phyloP scores from a whole-genome alignment of 2,888 invertebrate genomes.

The Serrognathus titanus region DNA sequence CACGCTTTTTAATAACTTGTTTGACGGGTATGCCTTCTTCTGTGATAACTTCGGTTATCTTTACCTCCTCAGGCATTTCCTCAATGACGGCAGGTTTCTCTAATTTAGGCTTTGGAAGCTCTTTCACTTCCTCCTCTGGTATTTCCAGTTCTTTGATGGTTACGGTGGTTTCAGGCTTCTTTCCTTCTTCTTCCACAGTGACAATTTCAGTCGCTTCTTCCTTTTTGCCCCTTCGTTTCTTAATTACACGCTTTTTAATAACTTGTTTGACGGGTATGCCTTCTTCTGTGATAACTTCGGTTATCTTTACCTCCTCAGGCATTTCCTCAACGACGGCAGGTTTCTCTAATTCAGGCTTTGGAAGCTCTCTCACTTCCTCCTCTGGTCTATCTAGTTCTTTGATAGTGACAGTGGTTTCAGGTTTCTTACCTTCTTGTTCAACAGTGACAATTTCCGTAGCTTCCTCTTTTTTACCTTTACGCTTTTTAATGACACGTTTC shows the following conservation, averaged over 20 bases:
- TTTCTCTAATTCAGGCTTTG: conserved; percentile 2
- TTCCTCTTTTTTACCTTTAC: conserved; percentile 40
- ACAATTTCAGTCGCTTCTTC: conserved; percentile 50
- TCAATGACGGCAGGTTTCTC: conserved; percentile 16
- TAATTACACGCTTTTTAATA: conserved; percentile 33
- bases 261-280: conserved; percentile 33
- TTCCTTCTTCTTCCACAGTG: conserved; percentile 33
- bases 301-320: conserved; percentile 31
- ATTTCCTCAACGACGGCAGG: conserved; percentile 28
- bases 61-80: conserved; percentile 26
- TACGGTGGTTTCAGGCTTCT: conserved; percentile 19
- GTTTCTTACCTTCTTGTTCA: conserved; percentile 34
- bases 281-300: conserved; percentile 38
- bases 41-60: conserved; percentile 33
- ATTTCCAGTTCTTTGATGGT: no score
- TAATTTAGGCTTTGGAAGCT: conserved; percentile 16
- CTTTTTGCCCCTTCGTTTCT: conserved; percentile 30
- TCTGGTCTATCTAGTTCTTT: conserved; percentile 15
- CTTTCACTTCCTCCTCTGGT: no score
- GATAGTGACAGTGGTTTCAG: conserved; percentile 15
- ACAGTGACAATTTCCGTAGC: conserved; percentile 39
- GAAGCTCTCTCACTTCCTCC: conserved; percentile 12
- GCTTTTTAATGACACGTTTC: conserved; percentile 41
- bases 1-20: conserved; percentile 28
- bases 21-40: conserved; percentile 38